Conservation (phyloP, 2,113 vertebrate species). For the Rhipidura dahli region DNA sequence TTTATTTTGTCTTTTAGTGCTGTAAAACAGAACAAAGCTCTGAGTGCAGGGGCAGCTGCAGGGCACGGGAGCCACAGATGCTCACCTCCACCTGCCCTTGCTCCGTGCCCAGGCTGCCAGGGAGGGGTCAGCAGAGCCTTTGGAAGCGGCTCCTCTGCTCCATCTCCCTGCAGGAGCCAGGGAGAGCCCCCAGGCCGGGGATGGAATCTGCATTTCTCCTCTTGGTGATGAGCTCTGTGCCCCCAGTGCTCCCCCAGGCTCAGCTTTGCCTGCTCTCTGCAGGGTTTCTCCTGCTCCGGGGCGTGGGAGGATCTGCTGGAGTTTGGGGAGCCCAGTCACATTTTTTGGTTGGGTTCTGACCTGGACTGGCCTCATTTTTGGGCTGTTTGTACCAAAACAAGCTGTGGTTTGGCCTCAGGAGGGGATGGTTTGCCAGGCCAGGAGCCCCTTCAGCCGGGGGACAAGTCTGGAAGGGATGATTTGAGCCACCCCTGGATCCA, state of each 20-base stretch:
- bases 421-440: fast-evolving
- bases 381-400: not conserved
- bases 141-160: not conserved
- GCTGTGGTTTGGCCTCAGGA: not conserved
- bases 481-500: not conserved
- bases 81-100: not conserved
- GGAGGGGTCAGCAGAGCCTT: not conserved
- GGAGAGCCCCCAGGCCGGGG: not conserved
- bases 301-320: not conserved
- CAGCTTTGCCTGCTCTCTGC: not conserved
- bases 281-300: fast-evolving
- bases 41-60: not conserved
- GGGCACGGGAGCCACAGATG: not conserved
- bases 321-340: not conserved
- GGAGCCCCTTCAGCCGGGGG: not conserved
- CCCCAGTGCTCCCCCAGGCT: not conserved
- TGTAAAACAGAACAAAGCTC: not conserved
- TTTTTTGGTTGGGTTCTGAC: fast-evolving
- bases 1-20: not conserved
- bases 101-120: not conserved
- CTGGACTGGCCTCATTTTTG: not conserved
- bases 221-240: not conserved
- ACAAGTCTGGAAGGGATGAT: not conserved
- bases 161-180: not conserved
- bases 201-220: not conserved